Percentiles rank a stretch among this genome's conserved stretches.
Evolutionary conservation across 2,888 invertebrate genomes (phyloP).

Genomic region (Zootermopsis nevadensis): DNA sequence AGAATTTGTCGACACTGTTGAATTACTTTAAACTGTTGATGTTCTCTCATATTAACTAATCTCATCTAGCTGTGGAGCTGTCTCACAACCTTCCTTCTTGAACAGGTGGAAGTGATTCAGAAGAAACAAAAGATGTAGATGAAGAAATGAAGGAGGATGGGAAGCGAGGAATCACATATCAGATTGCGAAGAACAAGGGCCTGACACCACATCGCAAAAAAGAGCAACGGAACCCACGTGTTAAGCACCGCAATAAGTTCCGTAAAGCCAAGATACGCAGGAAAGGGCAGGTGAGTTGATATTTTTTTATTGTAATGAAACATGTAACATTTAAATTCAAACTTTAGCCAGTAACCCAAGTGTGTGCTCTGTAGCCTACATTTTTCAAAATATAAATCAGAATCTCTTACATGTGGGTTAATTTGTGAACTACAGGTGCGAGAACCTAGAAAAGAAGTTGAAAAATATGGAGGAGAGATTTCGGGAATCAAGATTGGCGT

Average conservation of each 20-base stretch:
- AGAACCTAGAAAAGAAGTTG: constrained; percentile 82
- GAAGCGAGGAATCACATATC: constrained; percentile 89
- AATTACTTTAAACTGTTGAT: too few relatives aligned
- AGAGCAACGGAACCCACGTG: constrained; percentile 92
- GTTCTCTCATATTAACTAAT: too few relatives aligned
- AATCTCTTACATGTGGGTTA: constrained; percentile 30
- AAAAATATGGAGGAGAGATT: constrained; percentile 89
- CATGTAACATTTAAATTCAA: too few relatives aligned
- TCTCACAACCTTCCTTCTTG: not conserved
- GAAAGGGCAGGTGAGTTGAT: constrained; percentile 83
- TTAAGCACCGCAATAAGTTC: constrained; percentile 93
- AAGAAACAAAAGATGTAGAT: constrained; percentile 58
- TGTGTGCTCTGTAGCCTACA: too few relatives aligned
- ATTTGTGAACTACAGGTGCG: constrained; percentile 70
- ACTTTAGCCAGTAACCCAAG: too few relatives aligned
- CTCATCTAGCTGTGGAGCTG: too few relatives aligned
- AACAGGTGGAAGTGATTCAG: constrained; percentile 59
- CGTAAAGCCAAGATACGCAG: constrained; percentile 91
- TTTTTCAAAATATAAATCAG: too few relatives aligned
- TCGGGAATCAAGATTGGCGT: constrained; percentile 93
- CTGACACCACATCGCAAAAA: constrained; percentile 91
- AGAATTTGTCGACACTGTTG: too few relatives aligned
- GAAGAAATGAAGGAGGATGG: constrained; percentile 58
- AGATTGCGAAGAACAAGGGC: constrained; percentile 97
- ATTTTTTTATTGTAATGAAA: not conserved